Conservation (phyloP, 2,113 vertebrate species). For the Aix galericulata region DNA sequence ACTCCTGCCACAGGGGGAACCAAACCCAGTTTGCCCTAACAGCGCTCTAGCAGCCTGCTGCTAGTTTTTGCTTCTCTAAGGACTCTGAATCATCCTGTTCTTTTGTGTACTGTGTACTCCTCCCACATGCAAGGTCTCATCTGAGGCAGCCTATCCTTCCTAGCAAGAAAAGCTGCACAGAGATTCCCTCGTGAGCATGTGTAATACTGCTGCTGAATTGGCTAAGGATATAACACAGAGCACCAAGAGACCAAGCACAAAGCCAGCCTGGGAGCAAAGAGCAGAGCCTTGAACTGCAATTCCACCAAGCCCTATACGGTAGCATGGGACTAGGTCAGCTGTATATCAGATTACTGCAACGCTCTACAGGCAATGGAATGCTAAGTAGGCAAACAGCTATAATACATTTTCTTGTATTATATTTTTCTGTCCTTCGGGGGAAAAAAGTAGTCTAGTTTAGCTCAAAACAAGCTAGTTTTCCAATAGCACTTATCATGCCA, state of each 20-base stretch:
- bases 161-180: neutral
- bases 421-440: neutral
- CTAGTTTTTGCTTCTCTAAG: slow-evolving; percentile 11
- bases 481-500: neutral
- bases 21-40: neutral
- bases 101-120: slow-evolving; percentile 38
- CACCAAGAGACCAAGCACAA: neutral
- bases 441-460: neutral
- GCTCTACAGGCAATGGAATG: neutral
- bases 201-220: slow-evolving; percentile 42
- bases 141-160: slow-evolving; percentile 4
- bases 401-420: neutral
- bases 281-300: neutral
- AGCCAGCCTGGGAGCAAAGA: slow-evolving; percentile 24
- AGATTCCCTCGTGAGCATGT: slow-evolving; percentile 8
- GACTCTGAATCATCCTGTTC: slow-evolving; percentile 36
- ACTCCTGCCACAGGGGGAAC: neutral
- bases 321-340: slow-evolving; percentile 15
- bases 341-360: neutral
- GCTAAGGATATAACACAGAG: neutral
- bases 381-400: neutral
- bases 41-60: neutral
- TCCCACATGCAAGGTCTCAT: slow-evolving; percentile 45
- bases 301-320: neutral
- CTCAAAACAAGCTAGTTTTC: neutral